Evolutionary conservation across 1,140 invertebrate genomes (phyloP), one percentile per base, ranked within the genome.

Genomic region (Myzus persicae): DNA sequence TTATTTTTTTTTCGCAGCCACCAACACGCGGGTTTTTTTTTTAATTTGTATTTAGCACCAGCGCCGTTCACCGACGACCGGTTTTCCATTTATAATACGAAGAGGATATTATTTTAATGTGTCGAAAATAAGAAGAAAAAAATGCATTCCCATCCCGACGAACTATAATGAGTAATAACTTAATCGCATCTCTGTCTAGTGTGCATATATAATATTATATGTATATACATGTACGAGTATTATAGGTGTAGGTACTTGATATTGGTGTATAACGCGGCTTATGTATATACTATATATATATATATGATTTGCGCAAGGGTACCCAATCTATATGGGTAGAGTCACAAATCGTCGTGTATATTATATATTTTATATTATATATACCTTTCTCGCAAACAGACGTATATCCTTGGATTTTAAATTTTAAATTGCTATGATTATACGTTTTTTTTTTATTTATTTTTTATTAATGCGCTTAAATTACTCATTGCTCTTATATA

Each of bases 131-230:
- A 59, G 31, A n/a, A 18, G 20, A 51, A 67, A 51, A 76, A 76
- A 76, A 76, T n/a, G 59, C 14, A 76, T 76, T 36, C 31, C 31
- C n/a, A 18, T 76, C 31, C 31, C 31, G 59, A 76, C 31, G 31
- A n/a, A 76, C 59, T n/a, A n/a, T 76, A n/a, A 76, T n/a, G 59
- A 76, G 59, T 76, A 76, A 76, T 76, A 76, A 76, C 59, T 76
- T 76, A 76, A 76, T 76, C 31, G 59, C 59, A 67, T 67, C n/a
- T 76, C 59, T 67, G 59, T 2, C 31, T n/a, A 67, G 22, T 67
- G 22, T n/a, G 5, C 22, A n/a, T 4, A 14, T 67, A 67, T 8
- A 31, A 18, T 59, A n/a, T 67, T n/a, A n/a, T n/a, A 67, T 7
- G 31, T n/a, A n/a, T 31, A 76, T 3, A 14, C 26, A 76, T 14